These are phyloP conservation scores for Dinocampus coccinellae DNA, from an alignment of 2,888 invertebrate species.

Conservation along the genomic window DNA sequence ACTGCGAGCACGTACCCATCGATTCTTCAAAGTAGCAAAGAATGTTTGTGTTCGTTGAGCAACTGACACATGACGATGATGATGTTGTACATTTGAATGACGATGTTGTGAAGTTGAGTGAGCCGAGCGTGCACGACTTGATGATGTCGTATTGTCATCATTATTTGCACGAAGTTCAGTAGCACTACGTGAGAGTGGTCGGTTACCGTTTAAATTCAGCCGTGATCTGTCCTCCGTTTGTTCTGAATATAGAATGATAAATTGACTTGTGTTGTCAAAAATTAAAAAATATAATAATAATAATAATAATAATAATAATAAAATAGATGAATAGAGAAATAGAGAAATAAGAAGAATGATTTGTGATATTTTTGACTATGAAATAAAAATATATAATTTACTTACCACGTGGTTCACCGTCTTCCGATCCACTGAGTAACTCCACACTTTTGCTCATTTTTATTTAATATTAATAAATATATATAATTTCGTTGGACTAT, in stretches of 20 bases:
- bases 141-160: constrained; percentile 72
- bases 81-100: constrained; percentile 56
- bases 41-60: constrained; percentile 87
- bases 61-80: constrained; percentile 77
- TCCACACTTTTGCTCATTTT: constrained; percentile 66
- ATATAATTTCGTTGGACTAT: constrained; percentile 42
- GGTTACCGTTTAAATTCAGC: constrained; percentile 68
- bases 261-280: background rate
- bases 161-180: constrained; percentile 76
- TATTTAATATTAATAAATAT: constrained; percentile 15
- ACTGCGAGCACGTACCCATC: constrained; percentile 82
- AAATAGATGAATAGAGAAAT: too few relatives aligned
- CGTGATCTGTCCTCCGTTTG: constrained; percentile 59
- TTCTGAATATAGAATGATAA: constrained; percentile 36
- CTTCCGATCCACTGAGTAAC: constrained; percentile 64
- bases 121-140: constrained; percentile 62
- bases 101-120: constrained; percentile 43
- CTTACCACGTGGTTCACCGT: constrained; percentile 60
- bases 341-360: background rate
- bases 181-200: constrained; percentile 85
- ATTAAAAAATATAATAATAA: too few relatives aligned
- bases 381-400: constrained; percentile 10
- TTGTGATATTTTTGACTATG: background rate
- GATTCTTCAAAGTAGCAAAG: constrained; percentile 85
- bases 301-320: too few relatives aligned